These are phyloP conservation scores for Dendrolimus pini DNA, from an alignment of 2,888 invertebrate species.

Conservation along the genomic window DNA sequence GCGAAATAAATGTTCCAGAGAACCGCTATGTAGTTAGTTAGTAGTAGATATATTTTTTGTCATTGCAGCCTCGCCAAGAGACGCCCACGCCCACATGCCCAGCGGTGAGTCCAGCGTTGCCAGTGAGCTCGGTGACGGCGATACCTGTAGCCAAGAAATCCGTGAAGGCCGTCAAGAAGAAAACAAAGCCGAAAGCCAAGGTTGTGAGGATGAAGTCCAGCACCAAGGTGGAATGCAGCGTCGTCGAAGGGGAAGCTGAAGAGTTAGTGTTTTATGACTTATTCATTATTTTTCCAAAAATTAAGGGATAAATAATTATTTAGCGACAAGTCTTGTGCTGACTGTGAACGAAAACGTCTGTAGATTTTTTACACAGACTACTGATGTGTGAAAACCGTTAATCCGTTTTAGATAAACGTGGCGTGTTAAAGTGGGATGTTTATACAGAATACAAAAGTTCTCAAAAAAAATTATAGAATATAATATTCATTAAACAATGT, in stretches of 20 bases:
- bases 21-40: neutral
- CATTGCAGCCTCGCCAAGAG: conserved; percentile 44
- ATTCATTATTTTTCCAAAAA: neutral
- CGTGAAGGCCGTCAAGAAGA: conserved; percentile 42
- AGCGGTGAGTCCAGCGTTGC: conserved; percentile 54
- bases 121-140: conserved; percentile 56
- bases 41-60: neutral
- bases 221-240: conserved; percentile 33
- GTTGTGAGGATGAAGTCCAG: conserved; percentile 39
- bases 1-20: too few species aligned
- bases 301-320: too few species aligned
- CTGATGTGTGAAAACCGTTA: too few species aligned
- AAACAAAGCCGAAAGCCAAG: conserved; percentile 37
- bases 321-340: too few species aligned
- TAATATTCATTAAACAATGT: too few species aligned
- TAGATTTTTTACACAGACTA: too few species aligned
- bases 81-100: conserved; percentile 53
- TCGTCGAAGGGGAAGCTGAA: conserved; percentile 41
- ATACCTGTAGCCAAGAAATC: conserved; percentile 40
- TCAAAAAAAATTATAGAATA: too few species aligned
- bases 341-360: too few species aligned
- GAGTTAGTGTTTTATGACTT: conserved; percentile 37
- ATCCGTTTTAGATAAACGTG: too few species aligned
- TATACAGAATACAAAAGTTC: too few species aligned
- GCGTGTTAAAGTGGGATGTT: too few species aligned